Percentiles rank a stretch among this genome's conserved stretches.
phyloP scores from a whole-genome alignment of 1,140 invertebrate genomes.

The Antheraea pernyi region DNA sequence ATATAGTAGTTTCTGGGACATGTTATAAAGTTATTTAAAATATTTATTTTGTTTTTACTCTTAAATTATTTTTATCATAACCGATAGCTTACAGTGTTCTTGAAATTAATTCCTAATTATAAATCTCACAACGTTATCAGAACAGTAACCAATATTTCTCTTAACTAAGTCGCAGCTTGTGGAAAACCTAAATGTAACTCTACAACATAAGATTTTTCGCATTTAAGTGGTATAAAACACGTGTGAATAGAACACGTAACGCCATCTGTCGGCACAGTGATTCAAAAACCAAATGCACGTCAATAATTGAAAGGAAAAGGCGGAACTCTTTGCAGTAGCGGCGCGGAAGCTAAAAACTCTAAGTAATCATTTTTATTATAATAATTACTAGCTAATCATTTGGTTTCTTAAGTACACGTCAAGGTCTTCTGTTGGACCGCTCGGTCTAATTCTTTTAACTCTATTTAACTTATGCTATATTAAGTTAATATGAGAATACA shows the following conservation, averaged over 20 bases:
- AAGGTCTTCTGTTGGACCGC: slow-evolving; percentile 2
- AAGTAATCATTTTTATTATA: slow-evolving; percentile 4
- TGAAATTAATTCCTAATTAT: too few relatives aligned
- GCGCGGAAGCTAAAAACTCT: background rate
- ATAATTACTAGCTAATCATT: slow-evolving; percentile 4
- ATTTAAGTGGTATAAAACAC: too few relatives aligned
- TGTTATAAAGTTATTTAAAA: background rate
- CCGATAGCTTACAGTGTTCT: too few relatives aligned
- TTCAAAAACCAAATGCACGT: background rate
- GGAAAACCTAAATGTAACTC: too few relatives aligned
- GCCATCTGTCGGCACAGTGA: background rate
- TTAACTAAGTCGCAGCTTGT: too few relatives aligned
- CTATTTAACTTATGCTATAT: slow-evolving; percentile 8
- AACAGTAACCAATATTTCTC: background rate
- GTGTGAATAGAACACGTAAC: background rate
- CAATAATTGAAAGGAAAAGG: slow-evolving; percentile 6
- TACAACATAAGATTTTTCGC: too few relatives aligned
- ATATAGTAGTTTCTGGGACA: background rate
- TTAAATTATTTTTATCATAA: too few relatives aligned
- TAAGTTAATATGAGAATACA: slow-evolving; percentile 8
- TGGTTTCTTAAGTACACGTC: slow-evolving; percentile 8
- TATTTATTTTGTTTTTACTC: too few relatives aligned
- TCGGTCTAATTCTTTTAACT: slow-evolving; percentile 14
- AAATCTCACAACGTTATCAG: slow-evolving; percentile 9
- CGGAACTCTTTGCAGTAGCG: slow-evolving; percentile 8